These are phyloP conservation scores for Apodemus speciosus DNA, from an alignment of 2,113 vertebrate species.

Conservation along the genomic window DNA sequence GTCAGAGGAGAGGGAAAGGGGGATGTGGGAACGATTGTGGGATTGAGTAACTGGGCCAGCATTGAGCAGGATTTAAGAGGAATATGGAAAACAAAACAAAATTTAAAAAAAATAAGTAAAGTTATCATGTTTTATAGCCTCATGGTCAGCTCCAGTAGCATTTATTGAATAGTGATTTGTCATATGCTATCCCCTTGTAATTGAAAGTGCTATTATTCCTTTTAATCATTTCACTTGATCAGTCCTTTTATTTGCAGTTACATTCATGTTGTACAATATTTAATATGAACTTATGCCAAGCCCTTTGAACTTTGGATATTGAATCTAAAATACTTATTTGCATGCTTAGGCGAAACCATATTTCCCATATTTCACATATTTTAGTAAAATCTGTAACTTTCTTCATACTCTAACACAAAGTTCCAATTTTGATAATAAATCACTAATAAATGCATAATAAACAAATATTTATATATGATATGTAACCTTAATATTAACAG, in stretches of 20 bases:
- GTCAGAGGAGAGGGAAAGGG: too few relatives aligned
- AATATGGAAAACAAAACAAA: too few relatives aligned
- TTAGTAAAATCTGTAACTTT: neutral
- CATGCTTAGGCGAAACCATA: neutral
- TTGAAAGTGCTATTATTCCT: neutral
- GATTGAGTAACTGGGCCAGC: too few relatives aligned
- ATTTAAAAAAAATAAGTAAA: too few relatives aligned
- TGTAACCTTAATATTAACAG: neutral
- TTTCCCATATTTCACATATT: neutral
- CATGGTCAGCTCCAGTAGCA: too few relatives aligned
- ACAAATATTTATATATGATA: neutral
- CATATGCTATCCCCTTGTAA: neutral
- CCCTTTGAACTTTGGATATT: neutral
- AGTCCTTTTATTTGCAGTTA: neutral
- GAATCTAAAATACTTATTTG: neutral
- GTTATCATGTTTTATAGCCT: too few relatives aligned
- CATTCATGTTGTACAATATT: neutral
- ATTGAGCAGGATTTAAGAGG: too few relatives aligned
- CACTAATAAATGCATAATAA: neutral
- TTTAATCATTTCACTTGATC: neutral
- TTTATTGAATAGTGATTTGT: neutral
- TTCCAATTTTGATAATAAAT: slow-evolving; percentile 17
- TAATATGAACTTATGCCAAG: neutral
- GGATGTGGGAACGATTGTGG: too few relatives aligned
- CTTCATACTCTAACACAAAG: neutral